Evolutionary conservation across 2,888 invertebrate genomes (phyloP), one percentile per base, ranked within the genome.

Genomic region (Scotopteryx bipunctaria): DNA sequence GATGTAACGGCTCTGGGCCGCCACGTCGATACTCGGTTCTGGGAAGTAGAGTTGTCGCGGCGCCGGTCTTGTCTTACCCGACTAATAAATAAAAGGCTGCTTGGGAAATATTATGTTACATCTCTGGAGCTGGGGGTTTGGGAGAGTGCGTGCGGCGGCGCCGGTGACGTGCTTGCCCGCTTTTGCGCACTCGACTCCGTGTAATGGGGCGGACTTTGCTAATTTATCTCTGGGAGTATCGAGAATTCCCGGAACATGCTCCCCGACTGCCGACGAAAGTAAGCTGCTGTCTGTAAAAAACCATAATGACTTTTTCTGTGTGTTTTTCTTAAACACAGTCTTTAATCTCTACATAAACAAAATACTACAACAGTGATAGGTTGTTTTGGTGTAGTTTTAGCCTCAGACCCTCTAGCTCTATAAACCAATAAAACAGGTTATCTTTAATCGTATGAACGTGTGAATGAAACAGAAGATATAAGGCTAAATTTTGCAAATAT

Each of bases 41-140:
- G 79, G 75, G 89, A 89, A 89, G 83, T 72, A 69, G 78, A 75
- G 80, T 70, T 86, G 88, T 84, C 84, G 81, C 86, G 90, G 90
- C 89, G 89, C 88, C 87, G 78, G 73, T 58, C 69, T 64, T 61
- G 73, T 73, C 71, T 73, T 76, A 47, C 72, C 73, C 78, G 68
- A 76, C 83, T 81, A 85, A 88, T 90, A 89, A 88, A 89, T 89
- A 89, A 89, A 86, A 86, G 84, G 77, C 83, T 87, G 81, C 82
- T 83, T 79, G 86, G 87, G 83, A 87, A 87, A 89, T 90, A 90
- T 90, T 89, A 88, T 85, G 86, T 90, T 90, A 89, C 90, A 82
- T 81, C 76, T 79, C 67, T 13, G 36, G 27, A 19, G 25, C 17
- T 76, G 81, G 78, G 73, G 81, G 84, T 86, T 86, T 83, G 80